Conservation (phyloP, 2,797 vertebrate genomes). For the Protonibea diacanthus region DNA sequence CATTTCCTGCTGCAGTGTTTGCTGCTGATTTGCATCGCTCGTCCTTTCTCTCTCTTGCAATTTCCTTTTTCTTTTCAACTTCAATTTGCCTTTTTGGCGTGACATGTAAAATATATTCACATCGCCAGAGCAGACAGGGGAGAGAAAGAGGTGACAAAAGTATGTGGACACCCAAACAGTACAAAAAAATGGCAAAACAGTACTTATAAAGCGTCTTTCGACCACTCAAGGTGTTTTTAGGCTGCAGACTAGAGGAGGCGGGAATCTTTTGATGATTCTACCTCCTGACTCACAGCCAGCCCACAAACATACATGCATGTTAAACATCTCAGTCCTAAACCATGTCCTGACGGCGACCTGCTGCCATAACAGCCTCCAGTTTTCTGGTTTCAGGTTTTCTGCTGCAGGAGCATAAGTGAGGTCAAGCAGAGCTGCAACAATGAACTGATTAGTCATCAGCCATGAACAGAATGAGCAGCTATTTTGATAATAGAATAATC, state of each 20-base stretch:
- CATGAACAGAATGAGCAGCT: no score
- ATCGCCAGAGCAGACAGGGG: background rate
- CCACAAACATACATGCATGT: background rate
- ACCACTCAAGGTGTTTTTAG: no score
- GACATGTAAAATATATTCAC: background rate
- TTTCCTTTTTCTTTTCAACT: background rate
- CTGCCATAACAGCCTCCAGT: background rate
- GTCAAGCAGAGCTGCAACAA: no score
- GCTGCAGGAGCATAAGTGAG: no score
- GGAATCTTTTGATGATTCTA: no score
- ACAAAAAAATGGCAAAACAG: no score
- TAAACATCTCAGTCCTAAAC: background rate
- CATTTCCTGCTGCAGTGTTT: conserved; percentile 47
- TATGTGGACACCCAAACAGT: no score
- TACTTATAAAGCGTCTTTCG: no score
- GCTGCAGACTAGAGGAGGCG: no score
- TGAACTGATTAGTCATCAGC: no score
- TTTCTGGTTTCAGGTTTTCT: background rate
- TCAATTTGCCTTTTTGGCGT: background rate
- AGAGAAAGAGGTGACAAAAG: background rate
- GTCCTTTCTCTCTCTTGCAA: conserved; percentile 13
- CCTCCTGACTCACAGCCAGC: no score
- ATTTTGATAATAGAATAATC: no score
- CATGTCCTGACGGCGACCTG: background rate
- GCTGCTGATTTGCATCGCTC: conserved; percentile 50